A percentile compares a stretch with the other conserved stretches of the same genome.
phyloP scores from a whole-genome alignment of 2,888 invertebrate genomes.

The Eulithis testata region DNA sequence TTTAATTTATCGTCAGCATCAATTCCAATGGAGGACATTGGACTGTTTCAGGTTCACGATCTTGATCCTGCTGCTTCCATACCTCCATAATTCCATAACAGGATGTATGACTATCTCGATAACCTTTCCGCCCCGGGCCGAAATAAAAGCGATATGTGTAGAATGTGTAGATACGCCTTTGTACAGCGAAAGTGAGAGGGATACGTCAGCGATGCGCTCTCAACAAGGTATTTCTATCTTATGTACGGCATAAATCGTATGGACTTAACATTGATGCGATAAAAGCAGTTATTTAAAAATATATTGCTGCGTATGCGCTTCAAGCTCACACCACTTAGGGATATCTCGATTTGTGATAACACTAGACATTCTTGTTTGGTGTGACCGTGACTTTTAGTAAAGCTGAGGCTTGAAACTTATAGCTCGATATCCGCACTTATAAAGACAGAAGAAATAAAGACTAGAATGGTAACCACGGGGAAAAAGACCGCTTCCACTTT shows the following conservation, averaged over 20 bases:
- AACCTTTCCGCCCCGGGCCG: constrained; percentile 25
- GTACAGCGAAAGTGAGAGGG: constrained; percentile 39
- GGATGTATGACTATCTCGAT: constrained; percentile 25
- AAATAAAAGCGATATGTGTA: constrained; percentile 26
- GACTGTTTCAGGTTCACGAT: no score
- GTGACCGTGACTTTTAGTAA: background rate
- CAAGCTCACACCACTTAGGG: constrained; percentile 20
- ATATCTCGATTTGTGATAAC: constrained; percentile 21
- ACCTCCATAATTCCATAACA: background rate
- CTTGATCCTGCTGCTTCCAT: no score
- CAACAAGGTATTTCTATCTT: constrained; percentile 26
- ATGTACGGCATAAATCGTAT: constrained; percentile 31
- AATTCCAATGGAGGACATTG: no score
- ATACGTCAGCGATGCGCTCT: constrained; percentile 14
- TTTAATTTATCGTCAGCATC: no score
- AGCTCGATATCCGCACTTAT: background rate
- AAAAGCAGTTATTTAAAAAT: constrained; percentile 13
- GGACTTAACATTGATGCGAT: constrained; percentile 19
- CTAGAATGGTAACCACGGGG: no score
- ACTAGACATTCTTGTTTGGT: constrained; percentile 6
- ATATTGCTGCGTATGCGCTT: constrained; percentile 4
- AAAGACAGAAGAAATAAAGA: no score
- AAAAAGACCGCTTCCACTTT: no score
- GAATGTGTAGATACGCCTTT: constrained; percentile 22
- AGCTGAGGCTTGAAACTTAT: background rate